phyloP scores from a whole-genome alignment of 2,113 vertebrate genomes.

The Eretmochelys imbricata region DNA sequence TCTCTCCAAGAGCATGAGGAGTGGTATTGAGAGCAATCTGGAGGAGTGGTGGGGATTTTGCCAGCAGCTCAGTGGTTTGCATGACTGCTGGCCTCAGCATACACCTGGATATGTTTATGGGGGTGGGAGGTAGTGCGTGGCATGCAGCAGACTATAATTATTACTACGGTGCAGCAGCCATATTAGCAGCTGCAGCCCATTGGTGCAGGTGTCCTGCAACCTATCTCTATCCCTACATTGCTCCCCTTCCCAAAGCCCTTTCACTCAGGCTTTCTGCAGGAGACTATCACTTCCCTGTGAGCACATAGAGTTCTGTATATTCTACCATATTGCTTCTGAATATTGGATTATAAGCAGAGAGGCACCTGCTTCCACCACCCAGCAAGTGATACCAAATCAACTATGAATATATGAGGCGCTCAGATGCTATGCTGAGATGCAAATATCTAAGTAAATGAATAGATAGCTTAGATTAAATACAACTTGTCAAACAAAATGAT shows the following conservation, averaged over 20 bases:
- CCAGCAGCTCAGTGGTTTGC: background rate
- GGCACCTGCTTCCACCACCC: background rate
- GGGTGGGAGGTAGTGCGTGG: background rate
- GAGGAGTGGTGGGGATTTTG: background rate
- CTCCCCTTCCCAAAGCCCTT: background rate
- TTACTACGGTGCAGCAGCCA: background rate
- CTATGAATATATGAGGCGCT: background rate
- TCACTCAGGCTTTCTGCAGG: background rate
- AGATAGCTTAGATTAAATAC: background rate
- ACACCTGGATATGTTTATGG: background rate
- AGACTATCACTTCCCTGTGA: background rate
- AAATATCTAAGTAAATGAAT: background rate
- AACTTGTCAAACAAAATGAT: background rate
- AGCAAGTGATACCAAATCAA: background rate
- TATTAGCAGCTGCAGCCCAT: background rate
- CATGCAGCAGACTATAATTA: background rate
- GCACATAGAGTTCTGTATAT: background rate
- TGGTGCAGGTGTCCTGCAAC: background rate
- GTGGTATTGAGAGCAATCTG: background rate
- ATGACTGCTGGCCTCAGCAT: background rate
- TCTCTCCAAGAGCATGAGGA: background rate
- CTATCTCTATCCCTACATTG: background rate
- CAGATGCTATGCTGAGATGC: fast-evolving
- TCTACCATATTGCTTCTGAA: background rate
- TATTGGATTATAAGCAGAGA: background rate